Base-by-base conservation (phyloP, 2,888 invertebrate species). In the Gasteruption jaculator region DNA sequence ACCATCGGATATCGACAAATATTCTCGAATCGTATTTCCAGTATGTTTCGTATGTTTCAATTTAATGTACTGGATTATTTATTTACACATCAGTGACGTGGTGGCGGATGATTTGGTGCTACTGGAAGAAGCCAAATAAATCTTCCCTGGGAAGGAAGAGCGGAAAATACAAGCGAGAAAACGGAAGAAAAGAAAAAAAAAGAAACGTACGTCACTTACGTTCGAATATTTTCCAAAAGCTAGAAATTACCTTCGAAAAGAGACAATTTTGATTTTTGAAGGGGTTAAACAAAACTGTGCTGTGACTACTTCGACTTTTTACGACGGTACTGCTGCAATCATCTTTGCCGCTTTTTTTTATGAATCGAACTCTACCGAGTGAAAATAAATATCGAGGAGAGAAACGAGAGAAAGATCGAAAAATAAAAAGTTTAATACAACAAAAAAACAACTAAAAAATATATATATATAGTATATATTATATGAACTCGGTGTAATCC, bases 1-100 rank as follows among this genome's bases (percentile, higher is more conserved):
- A 62, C 94, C 94, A 45, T 94, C 94, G 71, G 95, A 94, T 76
- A 97, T 97, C 74, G 97, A 97, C 82, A 96, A 96, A 77, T 96
- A 96, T 74, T 95, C 96, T 49, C 85, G 97, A 68, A 92, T 96
- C 74, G 87, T 95, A 65, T 99, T 99, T 74, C 97, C 97, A 40
- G 91, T 95, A 63, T 91, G 95, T 77, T 97, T 97, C 80, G 89
- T 96, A 55, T 90, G 95, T 76, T 97, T 97, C 82, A 97, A 97
- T 76, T 83, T 93, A 60, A 92, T 93, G 92, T 93, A 93, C 77
- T 93, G 93, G 93, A 92, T 93, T 74, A 92, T 93, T 70, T 93
- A 93, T 73, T 80, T 93, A 62, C 92, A 93, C 80, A 92, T 93
- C 73, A 91, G 91, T 71, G 92, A 93, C 78, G 91, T 91, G 67